phyloP scores from a whole-genome alignment of 2,888 invertebrate species.

The Neoascia interrupta region DNA sequence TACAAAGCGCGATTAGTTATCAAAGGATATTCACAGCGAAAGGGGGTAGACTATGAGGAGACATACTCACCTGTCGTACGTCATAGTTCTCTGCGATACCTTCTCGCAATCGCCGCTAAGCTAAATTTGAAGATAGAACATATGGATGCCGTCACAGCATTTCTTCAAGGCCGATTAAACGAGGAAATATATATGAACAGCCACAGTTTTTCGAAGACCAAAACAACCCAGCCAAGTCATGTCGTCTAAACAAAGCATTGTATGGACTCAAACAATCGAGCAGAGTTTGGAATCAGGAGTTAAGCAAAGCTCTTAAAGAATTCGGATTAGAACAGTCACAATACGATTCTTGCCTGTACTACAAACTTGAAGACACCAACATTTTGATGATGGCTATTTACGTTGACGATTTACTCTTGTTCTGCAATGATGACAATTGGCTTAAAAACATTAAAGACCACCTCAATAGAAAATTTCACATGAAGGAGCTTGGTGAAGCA shows the following conservation, averaged over 20 bases:
- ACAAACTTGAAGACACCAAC: background rate
- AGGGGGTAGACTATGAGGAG: slow-evolving; percentile 19
- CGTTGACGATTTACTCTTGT: slow-evolving; percentile 13
- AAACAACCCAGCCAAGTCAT: slow-evolving; percentile 17
- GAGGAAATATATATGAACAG: background rate
- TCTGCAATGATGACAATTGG: background rate
- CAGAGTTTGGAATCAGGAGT: slow-evolving; percentile 1
- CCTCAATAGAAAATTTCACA: background rate
- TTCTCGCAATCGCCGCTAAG: slow-evolving; percentile 6
- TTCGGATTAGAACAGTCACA: no score
- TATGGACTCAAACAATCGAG: slow-evolving; percentile 14
- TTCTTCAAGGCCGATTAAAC: background rate
- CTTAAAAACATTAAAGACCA: background rate
- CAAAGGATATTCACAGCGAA: slow-evolving; percentile 10
- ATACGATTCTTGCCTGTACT: no score
- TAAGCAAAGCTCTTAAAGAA: slow-evolving; percentile 1
- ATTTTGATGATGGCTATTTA: background rate
- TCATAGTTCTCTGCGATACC: background rate
- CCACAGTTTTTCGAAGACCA: background rate
- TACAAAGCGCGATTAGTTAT: slow-evolving; percentile 2
- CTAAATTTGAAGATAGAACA: slow-evolving; percentile 1
- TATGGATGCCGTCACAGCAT: slow-evolving; percentile 11
- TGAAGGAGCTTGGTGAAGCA: background rate
- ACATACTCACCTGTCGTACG: slow-evolving; percentile 9
- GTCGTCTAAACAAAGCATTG: slow-evolving; percentile 11